phyloP scores from a whole-genome alignment of 2,888 invertebrate genomes.

The Listrodromus nycthemerus region DNA sequence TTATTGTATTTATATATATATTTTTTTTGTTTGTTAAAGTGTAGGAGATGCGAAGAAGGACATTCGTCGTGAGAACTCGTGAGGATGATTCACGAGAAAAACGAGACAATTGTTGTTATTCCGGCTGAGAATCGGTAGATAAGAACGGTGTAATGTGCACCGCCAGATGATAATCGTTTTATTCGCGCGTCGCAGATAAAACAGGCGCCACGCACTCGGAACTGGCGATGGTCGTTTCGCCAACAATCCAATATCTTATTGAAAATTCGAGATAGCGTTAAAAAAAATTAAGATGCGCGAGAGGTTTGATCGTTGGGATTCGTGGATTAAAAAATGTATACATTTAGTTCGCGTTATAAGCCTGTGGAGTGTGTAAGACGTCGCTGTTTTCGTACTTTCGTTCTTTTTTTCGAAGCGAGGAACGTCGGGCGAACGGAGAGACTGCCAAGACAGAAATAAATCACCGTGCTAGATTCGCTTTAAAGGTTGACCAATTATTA shows the following conservation, averaged over 20 bases:
- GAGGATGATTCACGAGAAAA: not conserved
- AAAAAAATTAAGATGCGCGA: not conserved
- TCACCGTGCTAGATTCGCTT: not conserved
- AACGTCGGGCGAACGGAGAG: not conserved
- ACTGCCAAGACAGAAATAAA: constrained; percentile 24
- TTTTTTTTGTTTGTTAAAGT: not conserved
- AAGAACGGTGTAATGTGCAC: constrained; percentile 24
- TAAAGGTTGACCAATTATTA: not conserved
- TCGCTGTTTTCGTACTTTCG: not conserved
- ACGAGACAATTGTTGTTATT: constrained; percentile 34
- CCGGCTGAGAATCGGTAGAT: constrained; percentile 3
- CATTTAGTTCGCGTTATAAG: not conserved
- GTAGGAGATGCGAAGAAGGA: not conserved
- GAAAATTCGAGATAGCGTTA: not conserved
- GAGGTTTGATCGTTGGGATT: not conserved
- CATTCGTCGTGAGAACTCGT: not conserved
- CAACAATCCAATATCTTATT: not conserved
- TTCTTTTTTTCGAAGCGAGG: not conserved
- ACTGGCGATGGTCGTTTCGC: not conserved
- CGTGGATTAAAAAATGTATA: not conserved
- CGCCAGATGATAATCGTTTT: constrained; percentile 39
- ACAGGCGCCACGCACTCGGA: constrained; percentile 1
- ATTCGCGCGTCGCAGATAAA: constrained; percentile 41
- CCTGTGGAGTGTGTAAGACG: not conserved
- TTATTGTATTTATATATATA: not conserved